Percentiles rank a stretch among this genome's conserved stretches.
Conservation (phyloP, 1,140 invertebrate species). For the Papilio dardanus region DNA sequence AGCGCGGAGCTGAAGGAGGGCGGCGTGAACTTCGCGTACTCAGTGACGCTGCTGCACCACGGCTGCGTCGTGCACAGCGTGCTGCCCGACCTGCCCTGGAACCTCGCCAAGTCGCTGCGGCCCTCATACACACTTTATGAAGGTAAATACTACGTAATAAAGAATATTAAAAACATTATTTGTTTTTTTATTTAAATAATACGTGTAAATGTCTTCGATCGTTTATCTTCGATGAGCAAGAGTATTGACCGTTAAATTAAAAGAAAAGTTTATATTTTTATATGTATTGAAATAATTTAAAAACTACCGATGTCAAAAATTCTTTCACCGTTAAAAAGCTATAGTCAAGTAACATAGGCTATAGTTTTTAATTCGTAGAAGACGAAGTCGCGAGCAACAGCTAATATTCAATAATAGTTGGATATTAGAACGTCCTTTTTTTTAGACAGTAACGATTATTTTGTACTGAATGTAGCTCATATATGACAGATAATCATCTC, state of each 20-base stretch:
- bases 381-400: too few relatives aligned
- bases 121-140: conserved; percentile 89
- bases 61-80: conserved; percentile 92
- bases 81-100: conserved; percentile 90
- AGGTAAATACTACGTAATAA: conserved; percentile 60
- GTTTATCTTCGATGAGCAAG: too few relatives aligned
- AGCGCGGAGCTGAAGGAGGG: conserved; percentile 83
- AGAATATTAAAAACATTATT: not conserved
- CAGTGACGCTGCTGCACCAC: conserved; percentile 90
- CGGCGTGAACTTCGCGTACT: conserved; percentile 92
- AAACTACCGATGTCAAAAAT: too few relatives aligned
- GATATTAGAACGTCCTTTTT: too few relatives aligned
- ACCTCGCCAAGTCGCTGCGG: conserved; percentile 87
- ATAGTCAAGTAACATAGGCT: too few relatives aligned
- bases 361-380: too few relatives aligned
- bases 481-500: conserved; percentile 87
- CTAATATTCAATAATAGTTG: too few relatives aligned
- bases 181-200: not conserved
- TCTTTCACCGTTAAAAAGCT: too few relatives aligned
- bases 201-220: not conserved
- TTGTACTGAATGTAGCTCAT: not conserved
- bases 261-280: too few relatives aligned
- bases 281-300: too few relatives aligned
- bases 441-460: too few relatives aligned
- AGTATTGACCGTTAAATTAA: too few relatives aligned